Evolutionary conservation across 2,888 invertebrate species (phyloP), one percentile per base, ranked within the genome.

Genomic region (Habrosyne pyritoides): DNA sequence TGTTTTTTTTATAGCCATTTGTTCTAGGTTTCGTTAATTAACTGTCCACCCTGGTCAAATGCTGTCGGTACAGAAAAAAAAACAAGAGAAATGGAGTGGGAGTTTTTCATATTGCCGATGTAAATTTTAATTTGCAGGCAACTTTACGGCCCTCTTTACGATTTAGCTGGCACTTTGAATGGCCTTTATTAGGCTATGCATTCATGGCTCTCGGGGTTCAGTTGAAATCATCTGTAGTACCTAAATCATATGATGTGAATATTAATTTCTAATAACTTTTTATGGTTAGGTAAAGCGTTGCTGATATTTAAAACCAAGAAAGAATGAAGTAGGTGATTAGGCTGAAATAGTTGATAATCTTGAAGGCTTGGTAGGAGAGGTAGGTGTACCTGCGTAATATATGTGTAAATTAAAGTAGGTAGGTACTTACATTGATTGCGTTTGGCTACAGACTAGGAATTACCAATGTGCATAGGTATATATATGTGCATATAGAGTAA

Each of bases 71-170:
- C 75, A 73, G 74, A 79, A 86, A 84, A 89, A 88, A 86, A 33
- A n/a, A n/a, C 76, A 80, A 81, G 84, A 81, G 81, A 79, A 86
- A 85, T 81, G 79, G 76, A 79, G 83, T 80, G 83, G 76, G 85
- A 83, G 82, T 86, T 89, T 87, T 91, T 90, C 90, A 90, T 90
- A 90, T 87, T 86, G 90, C 78, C 87, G 85, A 88, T 90, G 90
- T 89, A 89, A 91, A 92, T 90, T 92, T 90, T 89, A 91, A 91
- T 91, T 91, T 91, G 87, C 87, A 80, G 79, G 83, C 85, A 86
- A 89, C 87, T 92, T 92, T 90, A 91, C 86, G 87, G 83, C 83
- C 73, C 88, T 87, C 86, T 91, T 91, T 91, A 90, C 87, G 89
- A 87, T 90, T 89, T 87, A 84, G 84, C 84, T 81, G 87, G 79